phyloP scores from a whole-genome alignment of 2,888 invertebrate species.

The Caenorhabditis drosophilae region DNA sequence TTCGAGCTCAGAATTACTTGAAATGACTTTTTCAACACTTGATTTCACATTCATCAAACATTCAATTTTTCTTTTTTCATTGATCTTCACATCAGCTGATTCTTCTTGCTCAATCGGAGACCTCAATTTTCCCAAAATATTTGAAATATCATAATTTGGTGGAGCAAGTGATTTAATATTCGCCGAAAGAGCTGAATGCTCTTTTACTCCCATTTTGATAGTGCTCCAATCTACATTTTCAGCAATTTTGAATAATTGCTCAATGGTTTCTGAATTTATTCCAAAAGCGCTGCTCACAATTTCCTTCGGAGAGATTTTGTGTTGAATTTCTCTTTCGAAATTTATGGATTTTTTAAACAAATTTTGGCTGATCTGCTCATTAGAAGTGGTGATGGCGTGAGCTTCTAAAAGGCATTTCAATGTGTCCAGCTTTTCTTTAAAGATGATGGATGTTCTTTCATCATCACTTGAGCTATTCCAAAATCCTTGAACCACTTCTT shows the following conservation, averaged over 20 bases:
- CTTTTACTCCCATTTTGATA: neutral
- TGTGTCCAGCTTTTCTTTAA: neutral
- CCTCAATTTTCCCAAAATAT: neutral
- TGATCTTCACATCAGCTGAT: neutral
- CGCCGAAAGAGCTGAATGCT: neutral
- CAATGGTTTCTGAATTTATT: neutral
- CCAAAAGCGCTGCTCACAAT: neutral
- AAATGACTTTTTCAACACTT: neutral
- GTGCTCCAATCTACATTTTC: neutral
- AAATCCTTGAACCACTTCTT: constrained; percentile 32
- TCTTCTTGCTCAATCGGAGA: neutral
- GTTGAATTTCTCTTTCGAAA: neutral
- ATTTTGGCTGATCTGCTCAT: neutral
- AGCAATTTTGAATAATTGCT: neutral
- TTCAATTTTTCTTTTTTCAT: neutral
- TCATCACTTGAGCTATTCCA: constrained; percentile 23
- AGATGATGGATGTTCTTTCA: constrained; percentile 6
- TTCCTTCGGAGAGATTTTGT: neutral
- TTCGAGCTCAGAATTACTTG: neutral
- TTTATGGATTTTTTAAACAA: neutral
- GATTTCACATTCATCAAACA: neutral
- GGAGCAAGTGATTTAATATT: neutral
- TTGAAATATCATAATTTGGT: neutral
- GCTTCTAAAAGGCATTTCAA: no score
- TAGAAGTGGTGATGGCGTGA: neutral